A percentile compares a stretch with the other conserved stretches of the same genome.
phyloP scores from a whole-genome alignment of 2,113 vertebrate genomes.

The Emydura subglobosa region DNA sequence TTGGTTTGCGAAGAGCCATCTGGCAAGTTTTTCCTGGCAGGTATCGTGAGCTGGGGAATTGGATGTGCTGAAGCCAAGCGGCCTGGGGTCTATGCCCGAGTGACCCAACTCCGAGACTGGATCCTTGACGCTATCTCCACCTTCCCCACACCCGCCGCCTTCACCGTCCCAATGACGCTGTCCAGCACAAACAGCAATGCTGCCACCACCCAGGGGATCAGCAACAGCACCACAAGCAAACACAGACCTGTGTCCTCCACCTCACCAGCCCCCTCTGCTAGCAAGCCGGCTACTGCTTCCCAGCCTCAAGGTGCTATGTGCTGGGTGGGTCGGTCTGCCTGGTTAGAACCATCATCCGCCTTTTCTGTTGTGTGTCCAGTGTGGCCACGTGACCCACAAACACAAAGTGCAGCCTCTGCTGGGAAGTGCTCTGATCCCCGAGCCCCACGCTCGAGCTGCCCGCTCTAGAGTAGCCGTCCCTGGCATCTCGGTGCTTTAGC shows the following conservation, averaged over 20 bases:
- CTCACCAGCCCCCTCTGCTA: background rate
- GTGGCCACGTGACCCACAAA: background rate
- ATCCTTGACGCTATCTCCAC: conserved; percentile 77
- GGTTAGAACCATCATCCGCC: fast-evolving
- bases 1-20: conserved; percentile 92
- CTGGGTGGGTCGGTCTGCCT: fast-evolving
- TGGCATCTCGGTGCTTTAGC: background rate
- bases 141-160: background rate
- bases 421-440: background rate
- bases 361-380: background rate
- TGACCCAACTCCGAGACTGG: conserved; percentile 91
- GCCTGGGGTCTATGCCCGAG: conserved; percentile 91
- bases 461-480: background rate
- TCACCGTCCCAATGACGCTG: fast-evolving
- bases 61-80: conserved; percentile 91
- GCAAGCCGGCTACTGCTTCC: background rate
- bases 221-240: background rate
- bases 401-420: background rate
- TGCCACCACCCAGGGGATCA: background rate
- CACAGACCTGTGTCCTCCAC: background rate
- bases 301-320: conserved; percentile 69
- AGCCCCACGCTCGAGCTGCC: background rate
- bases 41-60: conserved; percentile 96
- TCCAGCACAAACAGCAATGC: background rate
- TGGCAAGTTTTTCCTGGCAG: conserved; percentile 91